Base-by-base conservation (phyloP, 2,888 invertebrate species). In the Oxyscelio sp. region DNA sequence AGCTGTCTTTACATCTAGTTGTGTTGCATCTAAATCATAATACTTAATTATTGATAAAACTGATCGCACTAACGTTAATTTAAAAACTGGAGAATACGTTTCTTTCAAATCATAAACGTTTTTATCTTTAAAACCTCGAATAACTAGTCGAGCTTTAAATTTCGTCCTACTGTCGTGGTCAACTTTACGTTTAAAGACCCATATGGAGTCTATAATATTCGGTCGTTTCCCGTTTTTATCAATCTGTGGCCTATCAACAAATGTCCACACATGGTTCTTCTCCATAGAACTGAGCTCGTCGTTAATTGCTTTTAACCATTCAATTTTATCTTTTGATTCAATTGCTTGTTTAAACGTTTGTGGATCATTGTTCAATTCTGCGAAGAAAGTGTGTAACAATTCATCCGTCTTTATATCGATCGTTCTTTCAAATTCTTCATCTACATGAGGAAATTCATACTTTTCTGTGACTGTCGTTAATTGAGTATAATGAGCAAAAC, bases 181-280 rank as follows among this genome's bases (percentile, higher is more conserved):
- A 15, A 13, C 22, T 77, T 84, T 84, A n/a, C 31, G 61, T 70
- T 73, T 79, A 11, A 83, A 78, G 5, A 85, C 78, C 82, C 82
- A 83, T 50, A 17, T 78, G 3, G 74, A 83, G 22, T 81, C 81
- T 27, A 81, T 66, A 4, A 83, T 19, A 48, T 75, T 65, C n/a
- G 34, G 27, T 38, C 48, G 21, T 31, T 58, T 31, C 0, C 40
- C 40, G 8, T 9, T 21, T n/a, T 17, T 52, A 1, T 15, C 19
- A 1, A 40, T 24, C 22, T 1, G 6, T 13, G 74, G 65, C 31
- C 63, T 24, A 24, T 65, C 48, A 4, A 65, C 56, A 27, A 56
- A 3, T 38, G 31, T 43, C 65, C 75, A 75, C 8, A 75, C 83
- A 50, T 85, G 22, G 34, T 83, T 83, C 40, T 65, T 45, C 4